These are phyloP conservation scores for Poecilia latipinna DNA, from an alignment of 2,113 vertebrate species.

Conservation along the genomic window DNA sequence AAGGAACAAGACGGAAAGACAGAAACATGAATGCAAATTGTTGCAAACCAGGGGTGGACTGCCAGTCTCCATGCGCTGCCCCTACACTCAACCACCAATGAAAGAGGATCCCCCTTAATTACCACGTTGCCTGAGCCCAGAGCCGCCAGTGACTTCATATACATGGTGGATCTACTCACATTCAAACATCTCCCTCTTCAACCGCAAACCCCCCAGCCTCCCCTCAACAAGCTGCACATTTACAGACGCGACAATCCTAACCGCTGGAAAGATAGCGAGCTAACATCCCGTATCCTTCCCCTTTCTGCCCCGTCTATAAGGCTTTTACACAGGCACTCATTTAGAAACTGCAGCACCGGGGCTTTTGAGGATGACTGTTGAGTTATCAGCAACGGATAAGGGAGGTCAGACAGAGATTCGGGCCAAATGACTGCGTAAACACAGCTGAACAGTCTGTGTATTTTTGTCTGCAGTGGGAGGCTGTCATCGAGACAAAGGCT, in stretches of 20 bases:
- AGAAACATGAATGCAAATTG: slow-evolving; percentile 18
- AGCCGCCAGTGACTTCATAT: slow-evolving; percentile 66
- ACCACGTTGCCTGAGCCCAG: slow-evolving; percentile 54
- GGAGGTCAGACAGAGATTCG: slow-evolving; percentile 54
- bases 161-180: slow-evolving; percentile 58
- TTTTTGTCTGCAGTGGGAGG: slow-evolving; percentile 15
- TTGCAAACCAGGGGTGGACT: slow-evolving; percentile 41
- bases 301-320: slow-evolving; percentile 4
- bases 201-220: slow-evolving; percentile 24
- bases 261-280: slow-evolving; percentile 9
- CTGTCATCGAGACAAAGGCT: slow-evolving; percentile 24
- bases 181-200: slow-evolving; percentile 28
- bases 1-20: slow-evolving; percentile 9
- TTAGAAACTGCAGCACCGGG: slow-evolving; percentile 9
- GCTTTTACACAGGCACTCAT: slow-evolving; percentile 21
- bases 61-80: slow-evolving; percentile 26
- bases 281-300: slow-evolving; percentile 33
- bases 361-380: slow-evolving; percentile 20
- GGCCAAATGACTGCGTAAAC: slow-evolving; percentile 56
- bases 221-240: not conserved
- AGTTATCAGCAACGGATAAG: slow-evolving; percentile 66
- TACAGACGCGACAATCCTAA: slow-evolving; percentile 2
- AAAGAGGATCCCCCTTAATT: slow-evolving; percentile 67
- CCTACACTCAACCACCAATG: slow-evolving; percentile 52
- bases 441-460: slow-evolving; percentile 21